A percentile compares a stretch with the other conserved stretches of the same genome.
Conservation (phyloP, 2,113 vertebrate species). For the Pelvicachromis taeniatus region DNA sequence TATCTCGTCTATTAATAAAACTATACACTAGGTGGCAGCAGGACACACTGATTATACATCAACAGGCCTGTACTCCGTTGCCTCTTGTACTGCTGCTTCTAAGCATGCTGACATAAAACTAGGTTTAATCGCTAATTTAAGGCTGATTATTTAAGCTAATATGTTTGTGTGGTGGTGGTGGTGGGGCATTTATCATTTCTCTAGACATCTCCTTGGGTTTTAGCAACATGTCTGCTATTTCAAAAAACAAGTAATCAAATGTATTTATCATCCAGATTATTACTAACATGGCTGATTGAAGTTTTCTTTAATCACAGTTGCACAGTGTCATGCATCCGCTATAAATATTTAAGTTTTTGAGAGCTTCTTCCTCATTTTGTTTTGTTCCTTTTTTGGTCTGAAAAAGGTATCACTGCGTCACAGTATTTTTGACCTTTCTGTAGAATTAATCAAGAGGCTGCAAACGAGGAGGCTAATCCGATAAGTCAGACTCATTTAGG, state of each 20-base stretch:
- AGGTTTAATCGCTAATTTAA: background rate
- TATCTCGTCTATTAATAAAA: background rate
- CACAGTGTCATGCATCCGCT: background rate
- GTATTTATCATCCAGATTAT: background rate
- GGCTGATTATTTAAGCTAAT: background rate
- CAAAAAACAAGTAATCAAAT: background rate
- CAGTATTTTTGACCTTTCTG: background rate
- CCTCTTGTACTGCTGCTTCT: background rate
- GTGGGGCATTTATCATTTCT: background rate
- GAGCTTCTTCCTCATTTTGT: background rate
- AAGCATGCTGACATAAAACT: background rate
- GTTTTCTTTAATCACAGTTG: too few species aligned
- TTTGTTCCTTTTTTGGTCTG: background rate
- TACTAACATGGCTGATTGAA: background rate
- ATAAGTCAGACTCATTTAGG: background rate
- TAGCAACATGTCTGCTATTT: background rate
- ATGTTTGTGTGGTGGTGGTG: background rate
- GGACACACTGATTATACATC: background rate
- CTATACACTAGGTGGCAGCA: constrained; percentile 48
- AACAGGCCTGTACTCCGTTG: background rate
- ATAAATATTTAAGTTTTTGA: background rate
- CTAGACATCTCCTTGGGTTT: background rate
- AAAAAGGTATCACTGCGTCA: too few species aligned
- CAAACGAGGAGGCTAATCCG: background rate
- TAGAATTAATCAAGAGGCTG: background rate